A percentile compares a stretch with the other conserved stretches of the same genome.
Conservation (phyloP, 2,888 invertebrate species). For the Cephonodes hylas region DNA sequence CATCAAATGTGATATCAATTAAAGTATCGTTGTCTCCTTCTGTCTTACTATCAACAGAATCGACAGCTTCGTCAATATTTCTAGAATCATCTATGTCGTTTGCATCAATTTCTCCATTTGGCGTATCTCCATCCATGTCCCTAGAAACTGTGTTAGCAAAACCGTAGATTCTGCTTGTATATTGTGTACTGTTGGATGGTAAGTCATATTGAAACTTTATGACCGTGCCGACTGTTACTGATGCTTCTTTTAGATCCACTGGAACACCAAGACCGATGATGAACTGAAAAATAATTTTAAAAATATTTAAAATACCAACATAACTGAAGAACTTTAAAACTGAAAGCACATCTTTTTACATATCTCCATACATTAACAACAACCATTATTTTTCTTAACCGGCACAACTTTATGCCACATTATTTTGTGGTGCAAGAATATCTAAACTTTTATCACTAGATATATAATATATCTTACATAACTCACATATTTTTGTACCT, state of each 20-base stretch:
- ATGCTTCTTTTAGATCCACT: constrained; percentile 82
- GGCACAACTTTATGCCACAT: too few species aligned
- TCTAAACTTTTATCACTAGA: too few species aligned
- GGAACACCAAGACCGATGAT: constrained; percentile 85
- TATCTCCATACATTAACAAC: too few species aligned
- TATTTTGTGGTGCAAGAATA: too few species aligned
- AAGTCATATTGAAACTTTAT: constrained; percentile 85
- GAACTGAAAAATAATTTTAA: constrained; percentile 79
- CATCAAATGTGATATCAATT: constrained; percentile 67
- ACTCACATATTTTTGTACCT: too few species aligned
- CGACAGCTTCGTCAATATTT: constrained; percentile 32
- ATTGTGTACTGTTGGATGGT: constrained; percentile 83
- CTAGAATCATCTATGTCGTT: constrained; percentile 37
- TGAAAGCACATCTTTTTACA: too few species aligned
- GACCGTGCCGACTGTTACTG: constrained; percentile 84
- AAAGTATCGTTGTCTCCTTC: constrained; percentile 57
- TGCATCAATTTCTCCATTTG: constrained; percentile 30
- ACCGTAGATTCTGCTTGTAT: constrained; percentile 76
- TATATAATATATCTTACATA: too few species aligned
- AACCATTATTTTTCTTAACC: too few species aligned
- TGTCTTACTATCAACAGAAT: constrained; percentile 27
- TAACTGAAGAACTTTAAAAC: too few species aligned
- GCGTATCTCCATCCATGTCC: constrained; percentile 55
- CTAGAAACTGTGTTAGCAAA: constrained; percentile 67
- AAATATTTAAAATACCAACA: too few species aligned